Base-by-base conservation (phyloP, 1,140 invertebrate genomes). In the Drosophila asahinai region DNA sequence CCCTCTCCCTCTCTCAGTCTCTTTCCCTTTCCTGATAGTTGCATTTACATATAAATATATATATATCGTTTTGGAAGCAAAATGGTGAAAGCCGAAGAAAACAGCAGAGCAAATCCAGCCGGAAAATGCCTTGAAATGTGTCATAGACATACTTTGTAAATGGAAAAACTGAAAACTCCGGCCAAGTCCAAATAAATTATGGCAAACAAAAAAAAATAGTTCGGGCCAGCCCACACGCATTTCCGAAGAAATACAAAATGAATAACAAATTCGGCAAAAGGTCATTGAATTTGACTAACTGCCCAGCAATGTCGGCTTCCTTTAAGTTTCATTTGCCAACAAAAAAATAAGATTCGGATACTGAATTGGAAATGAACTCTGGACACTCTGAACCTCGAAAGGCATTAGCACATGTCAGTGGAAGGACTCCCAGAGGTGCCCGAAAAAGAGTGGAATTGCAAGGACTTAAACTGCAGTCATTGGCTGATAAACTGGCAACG, bases 91-190 rank as follows among this genome's bases (percentile, higher is more conserved):
- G 60, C 65, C 54, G 58, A 47, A 60, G 54, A 68, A 66, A 76
- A 60, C 62, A 72, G 74, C 76, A 89, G 43, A 55, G 70, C 64
- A 70, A 83, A 47, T 3, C 49, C 55, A 71, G 58, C 80, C 73
- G 81, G 84, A 87, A 84, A 87, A 76, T 78, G 81, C 74, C 81
- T 78, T 90, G 78, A 90, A 84, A 89, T 90, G 78, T 89, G 81
- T 84, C 84, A 90, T 64, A 73, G 74, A 66, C 86, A 90, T 80
- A 84, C 77, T 78, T 73, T 60, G 55, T 60, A 43, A 73, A 71
- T 52, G 47, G 67, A 72, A 73, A 51, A 73, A 73, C 67, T 73
- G 36, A 38, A 49, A 77, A 60, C 75, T 77, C 51, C 59, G 47
- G 58, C 48, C 59, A 62, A 55, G 70, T 55, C 81, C 51, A 61